Percentiles rank a stretch among this genome's conserved stretches.
These are phyloP conservation scores for Syrrhaptes paradoxus DNA, from an alignment of 2,113 vertebrate species.

Conservation along the genomic window DNA sequence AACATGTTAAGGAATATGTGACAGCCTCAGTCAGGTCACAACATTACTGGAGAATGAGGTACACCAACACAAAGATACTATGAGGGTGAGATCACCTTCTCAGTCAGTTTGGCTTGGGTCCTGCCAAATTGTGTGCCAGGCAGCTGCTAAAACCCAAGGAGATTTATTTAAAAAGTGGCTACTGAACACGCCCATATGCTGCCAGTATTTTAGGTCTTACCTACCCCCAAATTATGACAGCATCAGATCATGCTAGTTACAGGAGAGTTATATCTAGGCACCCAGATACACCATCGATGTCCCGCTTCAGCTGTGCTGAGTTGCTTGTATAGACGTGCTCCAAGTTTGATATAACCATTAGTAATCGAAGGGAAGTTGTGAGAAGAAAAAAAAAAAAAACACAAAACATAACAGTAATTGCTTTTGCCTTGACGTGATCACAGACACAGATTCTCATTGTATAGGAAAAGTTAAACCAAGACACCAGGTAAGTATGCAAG, in stretches of 20 bases:
- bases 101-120: background rate
- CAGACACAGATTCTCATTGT: background rate
- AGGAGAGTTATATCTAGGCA: background rate
- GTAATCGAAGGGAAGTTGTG: background rate
- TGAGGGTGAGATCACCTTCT: constrained; percentile 52
- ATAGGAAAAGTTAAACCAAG: background rate
- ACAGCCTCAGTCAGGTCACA: constrained; percentile 29
- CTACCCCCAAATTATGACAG: background rate
- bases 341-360: background rate
- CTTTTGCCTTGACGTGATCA: background rate
- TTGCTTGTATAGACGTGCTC: background rate
- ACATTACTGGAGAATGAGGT: constrained; percentile 42
- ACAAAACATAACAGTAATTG: background rate
- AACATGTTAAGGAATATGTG: constrained; percentile 18
- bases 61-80: constrained; percentile 25
- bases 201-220: background rate
- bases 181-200: background rate
- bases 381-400: background rate
- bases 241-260: background rate
- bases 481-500: background rate
- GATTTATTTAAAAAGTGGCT: background rate
- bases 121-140: background rate
- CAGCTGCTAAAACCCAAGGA: background rate
- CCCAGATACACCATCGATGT: background rate
- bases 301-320: background rate